These are phyloP conservation scores for Actinemys pallida DNA, from an alignment of 2,113 vertebrate genomes.

Conservation along the genomic window DNA sequence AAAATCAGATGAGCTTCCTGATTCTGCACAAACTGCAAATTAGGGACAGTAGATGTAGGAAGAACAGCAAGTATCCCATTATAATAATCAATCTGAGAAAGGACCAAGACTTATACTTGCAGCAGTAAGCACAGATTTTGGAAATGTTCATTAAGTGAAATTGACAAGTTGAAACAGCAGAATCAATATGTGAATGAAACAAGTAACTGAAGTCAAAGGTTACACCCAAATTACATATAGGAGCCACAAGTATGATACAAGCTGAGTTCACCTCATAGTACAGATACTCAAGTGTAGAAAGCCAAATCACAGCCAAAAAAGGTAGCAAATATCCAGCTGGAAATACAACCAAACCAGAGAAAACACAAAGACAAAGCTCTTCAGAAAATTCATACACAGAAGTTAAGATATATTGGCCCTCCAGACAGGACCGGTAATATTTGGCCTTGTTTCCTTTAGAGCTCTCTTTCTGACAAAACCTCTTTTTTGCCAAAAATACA, in stretches of 20 bases:
- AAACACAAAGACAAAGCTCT: neutral
- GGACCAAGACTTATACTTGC: neutral
- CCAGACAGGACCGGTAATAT: neutral
- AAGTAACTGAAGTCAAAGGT: neutral
- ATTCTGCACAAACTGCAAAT: neutral
- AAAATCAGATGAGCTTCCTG: neutral
- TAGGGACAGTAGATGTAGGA: neutral
- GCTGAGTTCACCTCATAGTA: neutral
- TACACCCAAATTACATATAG: neutral
- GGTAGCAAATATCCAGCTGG: constrained; percentile 5
- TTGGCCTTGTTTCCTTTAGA: neutral
- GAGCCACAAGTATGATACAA: neutral
- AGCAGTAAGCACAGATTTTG: neutral
- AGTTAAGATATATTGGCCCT: neutral
- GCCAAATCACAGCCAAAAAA: constrained; percentile 1
- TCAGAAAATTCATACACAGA: neutral
- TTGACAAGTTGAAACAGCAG: neutral
- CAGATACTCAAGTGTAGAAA: neutral
- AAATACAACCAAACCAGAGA: neutral
- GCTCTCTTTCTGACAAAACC: neutral
- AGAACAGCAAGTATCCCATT: neutral
- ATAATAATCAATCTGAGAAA: neutral
- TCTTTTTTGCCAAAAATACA: neutral
- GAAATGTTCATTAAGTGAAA: neutral
- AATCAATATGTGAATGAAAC: neutral